These are phyloP conservation scores for Perdita meconis DNA, from an alignment of 2,888 invertebrate species.

Conservation along the genomic window DNA sequence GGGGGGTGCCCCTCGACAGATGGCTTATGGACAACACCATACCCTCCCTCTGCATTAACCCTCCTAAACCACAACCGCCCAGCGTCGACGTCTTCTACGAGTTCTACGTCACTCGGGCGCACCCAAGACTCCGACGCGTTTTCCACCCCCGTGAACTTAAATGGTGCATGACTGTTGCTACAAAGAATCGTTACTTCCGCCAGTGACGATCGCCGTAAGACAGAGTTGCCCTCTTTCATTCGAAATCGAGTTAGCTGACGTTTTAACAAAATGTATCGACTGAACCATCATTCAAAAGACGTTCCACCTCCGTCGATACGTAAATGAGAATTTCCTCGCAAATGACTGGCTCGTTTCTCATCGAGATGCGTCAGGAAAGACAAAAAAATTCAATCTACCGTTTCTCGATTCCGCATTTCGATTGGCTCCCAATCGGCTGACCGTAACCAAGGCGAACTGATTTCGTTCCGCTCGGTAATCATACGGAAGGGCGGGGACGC, in stretches of 20 bases:
- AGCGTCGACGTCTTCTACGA: conserved; percentile 19
- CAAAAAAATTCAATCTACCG: neutral
- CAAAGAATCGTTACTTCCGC: no score
- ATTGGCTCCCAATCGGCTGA: no score
- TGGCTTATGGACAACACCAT: conserved; percentile 77
- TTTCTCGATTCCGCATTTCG: no score
- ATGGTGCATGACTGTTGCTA: neutral
- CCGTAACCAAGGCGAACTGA: no score
- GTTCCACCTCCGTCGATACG: no score
- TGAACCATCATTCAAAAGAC: no score
- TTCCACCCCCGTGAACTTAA: neutral
- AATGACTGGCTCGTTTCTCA: neutral
- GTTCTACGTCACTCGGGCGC: conserved; percentile 13
- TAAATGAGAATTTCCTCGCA: neutral
- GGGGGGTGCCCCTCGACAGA: conserved; percentile 79
- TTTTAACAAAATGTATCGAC: no score
- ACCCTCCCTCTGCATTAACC: conserved; percentile 58
- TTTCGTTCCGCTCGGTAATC: no score
- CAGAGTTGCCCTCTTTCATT: no score
- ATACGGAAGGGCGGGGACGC: no score
- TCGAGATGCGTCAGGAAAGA: neutral
- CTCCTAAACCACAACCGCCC: conserved; percentile 58
- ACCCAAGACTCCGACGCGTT: neutral
- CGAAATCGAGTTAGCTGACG: no score
- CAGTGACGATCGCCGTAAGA: no score